These are phyloP conservation scores for Heliconius hermathena DNA, from an alignment of 1,140 invertebrate genomes.

Conservation along the genomic window DNA sequence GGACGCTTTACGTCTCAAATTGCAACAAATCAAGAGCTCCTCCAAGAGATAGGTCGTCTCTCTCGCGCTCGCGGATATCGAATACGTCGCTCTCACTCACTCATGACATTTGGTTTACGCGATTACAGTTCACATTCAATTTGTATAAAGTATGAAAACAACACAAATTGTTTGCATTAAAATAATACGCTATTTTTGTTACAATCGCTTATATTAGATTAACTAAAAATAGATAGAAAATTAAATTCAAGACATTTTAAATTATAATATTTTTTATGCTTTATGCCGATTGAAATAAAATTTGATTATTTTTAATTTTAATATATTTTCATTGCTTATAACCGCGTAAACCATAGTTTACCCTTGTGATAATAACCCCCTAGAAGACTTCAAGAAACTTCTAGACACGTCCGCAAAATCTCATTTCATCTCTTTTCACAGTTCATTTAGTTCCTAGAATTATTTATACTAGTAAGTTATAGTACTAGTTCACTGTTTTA, in stretches of 20 bases:
- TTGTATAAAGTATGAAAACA: conserved; percentile 8
- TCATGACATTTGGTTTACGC: conserved; percentile 32
- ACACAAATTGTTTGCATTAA: neutral
- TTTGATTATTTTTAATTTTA: conserved; percentile 7
- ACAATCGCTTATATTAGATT: conserved; percentile 15
- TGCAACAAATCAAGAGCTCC: conserved; percentile 80
- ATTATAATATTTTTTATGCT: neutral
- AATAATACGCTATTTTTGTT: conserved; percentile 18
- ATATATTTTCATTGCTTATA: neutral
- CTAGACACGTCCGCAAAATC: conserved; percentile 17
- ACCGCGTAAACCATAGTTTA: conserved; percentile 15
- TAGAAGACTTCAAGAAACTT: neutral
- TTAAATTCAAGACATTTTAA: neutral
- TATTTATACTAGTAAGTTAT: conserved; percentile 32
- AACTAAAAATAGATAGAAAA: conserved; percentile 6
- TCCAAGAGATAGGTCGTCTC: conserved; percentile 71
- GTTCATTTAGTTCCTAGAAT: conserved; percentile 38
- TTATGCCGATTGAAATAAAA: conserved; percentile 1
- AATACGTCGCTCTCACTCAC: conserved; percentile 29
- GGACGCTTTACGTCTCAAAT: conserved; percentile 74
- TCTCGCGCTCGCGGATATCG: conserved; percentile 15
- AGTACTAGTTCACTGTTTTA: conserved; percentile 29
- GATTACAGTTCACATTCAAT: conserved; percentile 7
- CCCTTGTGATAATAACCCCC: conserved; percentile 26
- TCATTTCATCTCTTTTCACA: conserved; percentile 27